phyloP scores from a whole-genome alignment of 2,888 invertebrate genomes.

The Tetrapedia diversipes region DNA sequence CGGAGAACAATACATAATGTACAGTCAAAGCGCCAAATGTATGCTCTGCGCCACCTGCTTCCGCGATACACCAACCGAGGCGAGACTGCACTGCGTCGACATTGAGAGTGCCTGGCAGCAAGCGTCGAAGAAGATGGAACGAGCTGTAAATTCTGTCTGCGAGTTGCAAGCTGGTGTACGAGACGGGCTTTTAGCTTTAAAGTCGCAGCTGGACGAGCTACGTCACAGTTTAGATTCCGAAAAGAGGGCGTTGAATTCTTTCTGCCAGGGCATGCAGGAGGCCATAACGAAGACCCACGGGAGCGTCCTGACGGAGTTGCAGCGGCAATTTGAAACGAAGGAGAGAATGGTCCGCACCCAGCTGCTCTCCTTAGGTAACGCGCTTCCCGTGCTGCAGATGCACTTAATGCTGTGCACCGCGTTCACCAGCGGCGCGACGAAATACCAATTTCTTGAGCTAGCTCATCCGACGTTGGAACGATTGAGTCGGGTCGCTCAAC shows the following conservation, averaged over 20 bases:
- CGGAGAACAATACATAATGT: slow-evolving; percentile 90
- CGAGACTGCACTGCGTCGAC: slow-evolving; percentile 88
- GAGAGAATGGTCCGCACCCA: slow-evolving; percentile 85
- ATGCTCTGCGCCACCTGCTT: slow-evolving; percentile 91
- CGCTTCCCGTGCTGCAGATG: slow-evolving; percentile 88
- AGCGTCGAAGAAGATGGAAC: slow-evolving; percentile 88
- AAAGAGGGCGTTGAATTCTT: slow-evolving; percentile 87
- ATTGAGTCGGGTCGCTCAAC: slow-evolving; percentile 86
- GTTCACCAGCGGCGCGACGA: slow-evolving; percentile 88
- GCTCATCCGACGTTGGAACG: slow-evolving; percentile 88
- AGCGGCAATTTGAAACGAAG: slow-evolving; percentile 86
- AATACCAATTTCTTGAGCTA: slow-evolving; percentile 89
- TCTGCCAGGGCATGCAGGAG: slow-evolving; percentile 88
- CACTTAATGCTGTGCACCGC: slow-evolving; percentile 89
- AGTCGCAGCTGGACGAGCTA: slow-evolving; percentile 87
- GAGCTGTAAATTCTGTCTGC: slow-evolving; percentile 84
- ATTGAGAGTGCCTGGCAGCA: slow-evolving; percentile 90
- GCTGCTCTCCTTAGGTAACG: slow-evolving; percentile 85
- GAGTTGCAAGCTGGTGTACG: slow-evolving; percentile 87
- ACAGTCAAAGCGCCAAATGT: slow-evolving; percentile 87
- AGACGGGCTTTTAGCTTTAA: slow-evolving; percentile 87
- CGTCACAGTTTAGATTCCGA: slow-evolving; percentile 87
- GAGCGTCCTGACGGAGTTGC: slow-evolving; percentile 87
- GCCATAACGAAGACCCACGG: slow-evolving; percentile 88
- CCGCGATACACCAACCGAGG: slow-evolving; percentile 87